Percentiles rank a stretch among this genome's conserved stretches.
Evolutionary conservation across 2,888 invertebrate genomes (phyloP).

Genomic region (Pherbina coryleti): DNA sequence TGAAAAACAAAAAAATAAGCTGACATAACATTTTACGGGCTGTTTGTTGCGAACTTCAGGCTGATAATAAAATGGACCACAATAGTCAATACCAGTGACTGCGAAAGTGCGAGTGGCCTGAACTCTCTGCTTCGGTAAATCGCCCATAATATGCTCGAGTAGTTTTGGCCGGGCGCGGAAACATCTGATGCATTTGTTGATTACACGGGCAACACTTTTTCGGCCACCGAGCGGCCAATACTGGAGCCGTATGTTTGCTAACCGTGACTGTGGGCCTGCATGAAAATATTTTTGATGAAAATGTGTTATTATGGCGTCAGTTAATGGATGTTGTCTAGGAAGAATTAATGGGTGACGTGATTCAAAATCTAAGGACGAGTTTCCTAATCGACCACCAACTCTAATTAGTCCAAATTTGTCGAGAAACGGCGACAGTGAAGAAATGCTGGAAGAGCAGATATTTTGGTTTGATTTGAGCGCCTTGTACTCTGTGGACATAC

Average conservation of each 20-base stretch:
- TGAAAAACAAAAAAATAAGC: slow-evolving; percentile 37
- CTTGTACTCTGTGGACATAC: slow-evolving; percentile 16
- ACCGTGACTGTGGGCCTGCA: slow-evolving; percentile 25
- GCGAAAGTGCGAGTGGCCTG: slow-evolving; percentile 24
- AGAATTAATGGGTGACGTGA: slow-evolving; percentile 39
- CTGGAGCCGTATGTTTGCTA: slow-evolving; percentile 20
- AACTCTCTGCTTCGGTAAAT: slow-evolving; percentile 6
- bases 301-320: not conserved
- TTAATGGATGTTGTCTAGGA: slow-evolving; percentile 32
- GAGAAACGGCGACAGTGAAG: slow-evolving; percentile 3
- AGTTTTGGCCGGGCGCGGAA: slow-evolving; percentile 22
- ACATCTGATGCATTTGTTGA: slow-evolving; percentile 34
- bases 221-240: slow-evolving; percentile 40
- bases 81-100: slow-evolving; percentile 36
- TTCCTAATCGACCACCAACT: slow-evolving; percentile 35
- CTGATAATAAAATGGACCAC: slow-evolving; percentile 35
- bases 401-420: slow-evolving; percentile 35
- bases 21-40: slow-evolving; percentile 37
- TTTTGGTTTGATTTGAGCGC: slow-evolving; percentile 13
- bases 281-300: slow-evolving; percentile 26
- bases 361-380: slow-evolving; percentile 34
- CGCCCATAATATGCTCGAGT: slow-evolving; percentile 35
- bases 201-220: slow-evolving; percentile 15
- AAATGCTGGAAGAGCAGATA: not conserved
- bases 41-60: slow-evolving; percentile 24